Evolutionary conservation across 1,140 invertebrate genomes (phyloP).

Genomic region (Drosophila kohkoa): DNA sequence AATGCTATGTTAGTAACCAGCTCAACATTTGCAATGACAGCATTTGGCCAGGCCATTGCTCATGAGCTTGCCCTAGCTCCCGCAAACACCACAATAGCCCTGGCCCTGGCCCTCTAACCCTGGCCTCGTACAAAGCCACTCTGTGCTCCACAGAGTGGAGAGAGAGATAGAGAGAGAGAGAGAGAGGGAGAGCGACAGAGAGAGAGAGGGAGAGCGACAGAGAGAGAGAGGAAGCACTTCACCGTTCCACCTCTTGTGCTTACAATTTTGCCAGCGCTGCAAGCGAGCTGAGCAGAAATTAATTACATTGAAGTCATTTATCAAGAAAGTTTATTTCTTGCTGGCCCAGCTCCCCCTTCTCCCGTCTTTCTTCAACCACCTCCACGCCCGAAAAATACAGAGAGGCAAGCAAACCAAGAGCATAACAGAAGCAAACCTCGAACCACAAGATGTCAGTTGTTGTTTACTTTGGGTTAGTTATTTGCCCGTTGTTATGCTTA

Average conservation of each 20-base stretch:
- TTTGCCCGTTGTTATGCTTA: conserved; percentile 76
- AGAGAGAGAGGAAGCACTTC: conserved; percentile 12
- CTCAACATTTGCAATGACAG: conserved; percentile 76
- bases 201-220: background rate
- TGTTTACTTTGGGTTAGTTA: conserved; percentile 72
- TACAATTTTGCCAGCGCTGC: conserved; percentile 57
- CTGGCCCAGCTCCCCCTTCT: conserved; percentile 25
- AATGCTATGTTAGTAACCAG: conserved; percentile 33
- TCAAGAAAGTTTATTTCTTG: conserved; percentile 84
- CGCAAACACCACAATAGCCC: conserved; percentile 40
- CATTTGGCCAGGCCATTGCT: conserved; percentile 66
- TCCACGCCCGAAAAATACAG: background rate
- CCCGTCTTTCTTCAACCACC: background rate
- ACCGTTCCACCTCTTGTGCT: conserved; percentile 45
- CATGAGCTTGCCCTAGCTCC: conserved; percentile 48
- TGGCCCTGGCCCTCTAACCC: conserved; percentile 29
- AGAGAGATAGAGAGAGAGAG: background rate
- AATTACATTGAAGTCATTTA: conserved; percentile 84
- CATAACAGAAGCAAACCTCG: conserved; percentile 45
- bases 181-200: background rate
- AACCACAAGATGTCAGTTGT: conserved; percentile 76
- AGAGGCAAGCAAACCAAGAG: conserved; percentile 40
- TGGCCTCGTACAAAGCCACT: conserved; percentile 35
- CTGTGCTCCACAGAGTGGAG: background rate
- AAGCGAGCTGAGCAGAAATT: conserved; percentile 78